These are phyloP conservation scores for Cheilosia urbana DNA, from an alignment of 2,888 invertebrate genomes.

Conservation along the genomic window DNA sequence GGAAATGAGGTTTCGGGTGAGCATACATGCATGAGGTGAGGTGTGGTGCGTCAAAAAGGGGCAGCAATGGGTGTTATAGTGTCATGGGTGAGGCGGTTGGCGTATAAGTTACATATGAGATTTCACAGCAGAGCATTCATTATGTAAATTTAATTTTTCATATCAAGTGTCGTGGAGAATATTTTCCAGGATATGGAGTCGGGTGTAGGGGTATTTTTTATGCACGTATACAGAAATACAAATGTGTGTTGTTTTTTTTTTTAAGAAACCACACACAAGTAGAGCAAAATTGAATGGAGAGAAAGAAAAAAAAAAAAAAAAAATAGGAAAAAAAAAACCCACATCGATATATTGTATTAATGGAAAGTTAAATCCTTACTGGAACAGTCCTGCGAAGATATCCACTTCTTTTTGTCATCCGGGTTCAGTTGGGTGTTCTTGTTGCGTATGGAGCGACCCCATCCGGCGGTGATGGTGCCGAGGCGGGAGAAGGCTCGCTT, in stretches of 20 bases:
- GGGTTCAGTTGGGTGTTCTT: slow-evolving; percentile 92
- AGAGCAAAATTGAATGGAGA: slow-evolving; percentile 56
- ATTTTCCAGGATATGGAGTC: slow-evolving; percentile 47
- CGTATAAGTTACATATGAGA: slow-evolving; percentile 25
- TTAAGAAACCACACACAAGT: slow-evolving; percentile 28
- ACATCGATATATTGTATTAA: slow-evolving; percentile 83
- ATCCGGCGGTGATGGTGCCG: slow-evolving; percentile 95
- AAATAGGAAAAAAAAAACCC: slow-evolving; percentile 77
- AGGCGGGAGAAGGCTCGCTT: slow-evolving; percentile 95
- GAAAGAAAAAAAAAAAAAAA: slow-evolving; percentile 75
- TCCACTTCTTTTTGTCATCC: slow-evolving; percentile 96
- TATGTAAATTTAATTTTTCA: slow-evolving; percentile 56
- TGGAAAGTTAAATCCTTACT: slow-evolving; percentile 86
- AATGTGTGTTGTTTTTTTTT: slow-evolving; percentile 17
- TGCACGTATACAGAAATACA: slow-evolving; percentile 38
- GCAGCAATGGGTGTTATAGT: slow-evolving; percentile 17
- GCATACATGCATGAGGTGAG: slow-evolving; percentile 48
- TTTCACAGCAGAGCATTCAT: slow-evolving; percentile 29
- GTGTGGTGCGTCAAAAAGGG: slow-evolving; percentile 36
- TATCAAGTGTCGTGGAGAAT: slow-evolving; percentile 36
- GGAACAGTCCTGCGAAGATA: slow-evolving; percentile 96
- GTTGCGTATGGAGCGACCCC: slow-evolving; percentile 94
- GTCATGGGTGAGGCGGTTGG: slow-evolving; percentile 22
- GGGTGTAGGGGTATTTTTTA: slow-evolving; percentile 27
- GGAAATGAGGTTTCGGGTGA: slow-evolving; percentile 46